Base-by-base conservation (phyloP, 2,113 vertebrate species). In the Danionella cerebrum region DNA sequence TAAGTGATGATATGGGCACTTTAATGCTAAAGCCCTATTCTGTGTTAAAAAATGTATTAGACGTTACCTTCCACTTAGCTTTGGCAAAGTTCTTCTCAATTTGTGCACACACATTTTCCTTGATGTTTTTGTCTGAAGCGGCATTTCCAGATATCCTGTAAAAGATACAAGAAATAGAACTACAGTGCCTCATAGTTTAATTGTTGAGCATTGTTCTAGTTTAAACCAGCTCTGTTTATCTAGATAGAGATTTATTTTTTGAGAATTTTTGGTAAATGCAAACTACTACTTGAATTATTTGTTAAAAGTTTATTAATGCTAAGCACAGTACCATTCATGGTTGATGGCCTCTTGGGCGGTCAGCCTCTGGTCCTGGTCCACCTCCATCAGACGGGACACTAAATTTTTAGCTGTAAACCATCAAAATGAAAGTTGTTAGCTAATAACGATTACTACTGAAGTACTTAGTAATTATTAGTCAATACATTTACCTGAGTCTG, bases 71-170 rank as follows among this genome's bases (percentile, higher is more conserved):
- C 95, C 96, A 98, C 74, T 98, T 98, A 66, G 96, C 96, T 82
- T 94, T 89, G 65, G 96, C 96, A 8, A 98, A 98, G 82, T 98
- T 98, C 86, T 98, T 98, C 85, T 98, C 96, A 68, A 98, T 98
- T 80, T 98, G 96, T 65, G 95, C 96, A 1, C 95, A 98, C 29
- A 98, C 95, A 0, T 95, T 92, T 29, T 98, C 95, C 82, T 98
- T 98, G 78, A 98, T 98, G 84, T 98, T 98, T 82, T 98, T 98
- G 85, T 98, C 94, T 1, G 96, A 98, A 62, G 96, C 96, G 1
- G 94, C 94, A 8, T 97, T 97, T 64, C 96, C 96, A 3, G 96
- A 98, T 83, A 98, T 95, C 96, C 96, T 98, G 77, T 51, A 54
- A n/a, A n/a, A n/a, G n/a, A n/a, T n/a, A n/a, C n/a, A n/a, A n/a